Conservation (phyloP, 2,888 invertebrate species). For the Horisme vitalbata region DNA sequence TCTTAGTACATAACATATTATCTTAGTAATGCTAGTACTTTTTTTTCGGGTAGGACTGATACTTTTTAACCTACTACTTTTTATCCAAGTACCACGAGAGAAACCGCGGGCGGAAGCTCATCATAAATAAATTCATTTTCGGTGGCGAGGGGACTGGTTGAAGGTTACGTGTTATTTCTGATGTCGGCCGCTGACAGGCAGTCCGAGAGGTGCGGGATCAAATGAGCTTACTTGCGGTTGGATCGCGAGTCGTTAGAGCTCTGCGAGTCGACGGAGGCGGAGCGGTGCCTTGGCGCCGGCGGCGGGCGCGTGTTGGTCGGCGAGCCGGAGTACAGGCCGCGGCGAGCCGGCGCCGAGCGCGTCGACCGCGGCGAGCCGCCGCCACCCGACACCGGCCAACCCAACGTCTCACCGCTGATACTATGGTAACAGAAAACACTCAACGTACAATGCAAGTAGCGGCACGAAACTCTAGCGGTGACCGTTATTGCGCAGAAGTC, state of each 20-base stretch:
- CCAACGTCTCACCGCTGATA: conserved; percentile 71
- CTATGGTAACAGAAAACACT: conserved; percentile 36
- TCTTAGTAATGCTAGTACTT: no score
- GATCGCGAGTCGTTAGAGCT: conserved; percentile 93
- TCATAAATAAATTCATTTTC: no score
- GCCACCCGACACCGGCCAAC: neutral
- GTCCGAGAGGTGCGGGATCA: neutral
- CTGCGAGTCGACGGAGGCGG: conserved; percentile 94
- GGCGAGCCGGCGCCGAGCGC: conserved; percentile 89
- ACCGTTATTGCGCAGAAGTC: no score
- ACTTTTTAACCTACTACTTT: no score
- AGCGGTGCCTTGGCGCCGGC: conserved; percentile 86
- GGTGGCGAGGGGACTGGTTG: no score
- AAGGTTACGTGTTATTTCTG: no score
- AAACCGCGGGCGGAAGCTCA: no score
- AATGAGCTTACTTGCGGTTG: conserved; percentile 85
- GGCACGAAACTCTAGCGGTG: no score
- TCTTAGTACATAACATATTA: no score
- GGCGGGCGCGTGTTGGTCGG: conserved; percentile 92
- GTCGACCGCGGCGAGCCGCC: conserved; percentile 91
- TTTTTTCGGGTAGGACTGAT: no score
- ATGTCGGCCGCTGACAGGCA: neutral
- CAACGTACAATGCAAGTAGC: no score
- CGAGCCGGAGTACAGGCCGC: conserved; percentile 88
- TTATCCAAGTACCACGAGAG: no score